phyloP scores from a whole-genome alignment of 2,888 invertebrate species.

The Craniophora ligustri region DNA sequence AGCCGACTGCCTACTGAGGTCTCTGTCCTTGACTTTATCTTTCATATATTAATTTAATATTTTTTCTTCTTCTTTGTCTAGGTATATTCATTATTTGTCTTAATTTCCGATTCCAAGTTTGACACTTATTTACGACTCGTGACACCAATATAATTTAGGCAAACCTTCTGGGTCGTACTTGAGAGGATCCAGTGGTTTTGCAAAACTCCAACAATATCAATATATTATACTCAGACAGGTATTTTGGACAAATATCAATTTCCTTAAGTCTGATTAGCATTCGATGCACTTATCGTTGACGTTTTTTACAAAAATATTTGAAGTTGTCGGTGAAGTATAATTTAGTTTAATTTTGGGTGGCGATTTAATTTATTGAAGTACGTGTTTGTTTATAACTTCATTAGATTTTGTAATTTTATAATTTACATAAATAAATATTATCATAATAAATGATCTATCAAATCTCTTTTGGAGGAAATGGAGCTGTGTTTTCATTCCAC shows the following conservation, averaged over 20 bases:
- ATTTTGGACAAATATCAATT: neutral
- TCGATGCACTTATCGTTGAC: constrained; percentile 1
- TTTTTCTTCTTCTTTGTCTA: no score
- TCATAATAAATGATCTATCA: no score
- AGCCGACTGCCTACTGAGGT: no score
- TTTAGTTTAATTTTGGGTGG: constrained; percentile 6
- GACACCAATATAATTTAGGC: neutral
- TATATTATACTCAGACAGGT: constrained; percentile 2
- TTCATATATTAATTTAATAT: no score
- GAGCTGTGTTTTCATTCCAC: no score
- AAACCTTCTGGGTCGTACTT: neutral
- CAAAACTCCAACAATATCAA: neutral
- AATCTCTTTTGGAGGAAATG: no score
- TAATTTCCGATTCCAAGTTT: no score
- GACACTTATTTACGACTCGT: no score
- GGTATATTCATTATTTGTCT: no score
- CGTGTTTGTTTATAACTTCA: constrained; percentile 36
- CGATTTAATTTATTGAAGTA: constrained; percentile 7
- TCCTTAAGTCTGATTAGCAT: neutral
- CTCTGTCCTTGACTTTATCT: no score
- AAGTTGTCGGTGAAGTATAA: neutral
- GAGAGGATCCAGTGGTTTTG: no score
- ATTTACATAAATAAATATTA: constrained; percentile 2
- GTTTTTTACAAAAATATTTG: constrained; percentile 12
- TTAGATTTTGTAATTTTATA: constrained; percentile 17